Percentiles rank a stretch among this genome's conserved stretches.
phyloP scores from a whole-genome alignment of 37 sponge, comb jelly and placozoan species.

The Halisarca cf. caerulea region DNA sequence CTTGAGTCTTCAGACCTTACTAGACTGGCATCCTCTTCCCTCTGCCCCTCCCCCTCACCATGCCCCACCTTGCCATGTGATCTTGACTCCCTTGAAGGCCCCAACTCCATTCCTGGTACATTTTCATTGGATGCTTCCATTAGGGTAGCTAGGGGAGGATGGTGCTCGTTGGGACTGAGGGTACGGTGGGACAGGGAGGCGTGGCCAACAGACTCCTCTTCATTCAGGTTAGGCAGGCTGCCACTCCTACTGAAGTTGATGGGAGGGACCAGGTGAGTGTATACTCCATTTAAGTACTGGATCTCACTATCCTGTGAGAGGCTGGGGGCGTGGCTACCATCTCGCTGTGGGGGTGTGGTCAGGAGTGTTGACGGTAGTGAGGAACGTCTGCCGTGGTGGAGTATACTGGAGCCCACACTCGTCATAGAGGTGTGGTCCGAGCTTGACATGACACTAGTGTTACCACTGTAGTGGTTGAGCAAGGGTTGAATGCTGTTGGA shows the following conservation, averaged over 20 bases:
- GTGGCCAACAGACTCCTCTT: background rate
- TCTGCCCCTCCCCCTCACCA: too few relatives aligned
- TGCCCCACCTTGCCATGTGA: too few relatives aligned
- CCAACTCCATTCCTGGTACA: too few relatives aligned
- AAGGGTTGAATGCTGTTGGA: constrained; percentile 13
- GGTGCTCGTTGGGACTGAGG: constrained; percentile 1
- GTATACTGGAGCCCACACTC: background rate
- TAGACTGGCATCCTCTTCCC: too few relatives aligned
- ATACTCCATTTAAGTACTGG: background rate
- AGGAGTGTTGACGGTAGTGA: background rate
- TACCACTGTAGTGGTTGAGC: background rate
- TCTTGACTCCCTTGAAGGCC: too few relatives aligned
- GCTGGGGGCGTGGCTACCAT: too few relatives aligned
- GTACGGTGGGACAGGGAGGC: background rate
- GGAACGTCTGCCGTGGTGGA: background rate
- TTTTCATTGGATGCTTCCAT: constrained; percentile 16
- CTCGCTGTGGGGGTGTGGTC: background rate
- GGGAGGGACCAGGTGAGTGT: background rate
- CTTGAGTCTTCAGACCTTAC: too few relatives aligned
- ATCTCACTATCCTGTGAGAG: background rate
- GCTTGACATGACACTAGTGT: background rate
- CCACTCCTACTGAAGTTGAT: background rate
- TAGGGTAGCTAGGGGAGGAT: background rate
- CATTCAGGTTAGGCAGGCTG: constrained; percentile 14
- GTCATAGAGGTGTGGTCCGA: constrained; percentile 27